A percentile compares a stretch with the other conserved stretches of the same genome.
phyloP scores from a whole-genome alignment of 2,113 vertebrate genomes.

The Chrysochloris asiatica region DNA sequence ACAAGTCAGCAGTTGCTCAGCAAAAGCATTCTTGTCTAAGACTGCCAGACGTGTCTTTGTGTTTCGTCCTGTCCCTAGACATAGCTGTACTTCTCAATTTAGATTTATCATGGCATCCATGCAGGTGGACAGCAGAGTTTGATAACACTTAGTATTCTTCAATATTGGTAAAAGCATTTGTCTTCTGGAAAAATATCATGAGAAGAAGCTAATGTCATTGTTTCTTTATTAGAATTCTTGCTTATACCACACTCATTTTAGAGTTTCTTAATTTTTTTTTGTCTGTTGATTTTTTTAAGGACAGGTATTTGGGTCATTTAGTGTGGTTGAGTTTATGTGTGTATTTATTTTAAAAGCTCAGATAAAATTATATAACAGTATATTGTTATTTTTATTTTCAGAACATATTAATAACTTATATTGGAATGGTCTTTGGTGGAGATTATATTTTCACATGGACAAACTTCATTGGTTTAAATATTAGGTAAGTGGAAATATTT shows the following conservation, averaged over 20 bases:
- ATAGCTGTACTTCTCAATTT: background rate
- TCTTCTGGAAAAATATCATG: background rate
- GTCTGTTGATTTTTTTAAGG: slow-evolving; percentile 1
- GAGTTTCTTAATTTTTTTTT: background rate
- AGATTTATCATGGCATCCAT: background rate
- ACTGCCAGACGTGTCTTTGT: background rate
- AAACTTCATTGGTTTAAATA: slow-evolving; percentile 97
- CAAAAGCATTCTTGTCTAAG: background rate
- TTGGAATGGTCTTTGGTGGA: slow-evolving; percentile 98
- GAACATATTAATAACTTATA: slow-evolving; percentile 98
- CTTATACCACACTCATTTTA: background rate
- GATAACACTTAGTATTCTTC: background rate
- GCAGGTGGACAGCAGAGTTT: background rate
- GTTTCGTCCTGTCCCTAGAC: background rate
- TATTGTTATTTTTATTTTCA: slow-evolving; percentile 77
- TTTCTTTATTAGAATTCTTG: background rate
- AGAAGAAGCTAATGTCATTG: background rate
- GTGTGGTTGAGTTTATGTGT: background rate
- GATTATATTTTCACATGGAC: slow-evolving; percentile 99
- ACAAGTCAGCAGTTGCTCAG: background rate
- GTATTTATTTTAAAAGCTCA: background rate
- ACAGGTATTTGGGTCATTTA: background rate
- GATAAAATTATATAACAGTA: slow-evolving; percentile 24
- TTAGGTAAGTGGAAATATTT: slow-evolving; percentile 89
- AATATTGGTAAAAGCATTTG: background rate